These are phyloP conservation scores for Acronicta aceris DNA, from an alignment of 2,888 invertebrate genomes.

Conservation along the genomic window DNA sequence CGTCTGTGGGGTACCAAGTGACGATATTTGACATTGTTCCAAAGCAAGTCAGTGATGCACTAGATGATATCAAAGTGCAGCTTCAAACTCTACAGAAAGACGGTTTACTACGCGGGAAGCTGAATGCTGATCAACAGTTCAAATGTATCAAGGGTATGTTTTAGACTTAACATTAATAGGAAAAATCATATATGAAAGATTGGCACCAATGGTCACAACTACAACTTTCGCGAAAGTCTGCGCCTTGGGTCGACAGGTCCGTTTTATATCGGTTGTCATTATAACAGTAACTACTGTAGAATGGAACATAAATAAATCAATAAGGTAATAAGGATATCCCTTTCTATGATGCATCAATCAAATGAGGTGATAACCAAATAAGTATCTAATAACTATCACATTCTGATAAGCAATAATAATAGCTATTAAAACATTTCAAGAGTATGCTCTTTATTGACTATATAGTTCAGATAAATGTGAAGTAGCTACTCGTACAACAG, in stretches of 20 bases:
- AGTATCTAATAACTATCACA: neutral
- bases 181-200: too few species aligned
- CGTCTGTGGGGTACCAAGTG: conserved; percentile 97
- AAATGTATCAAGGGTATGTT: conserved; percentile 92
- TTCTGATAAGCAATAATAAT: neutral
- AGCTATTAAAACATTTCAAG: neutral
- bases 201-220: too few species aligned
- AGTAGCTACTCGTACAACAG: too few species aligned
- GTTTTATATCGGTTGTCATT: too few species aligned
- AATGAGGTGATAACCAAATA: conserved; percentile 14
- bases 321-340: too few species aligned
- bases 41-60: conserved; percentile 92
- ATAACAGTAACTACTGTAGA: too few species aligned
- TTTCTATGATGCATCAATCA: conserved; percentile 1
- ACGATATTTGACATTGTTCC: conserved; percentile 95
- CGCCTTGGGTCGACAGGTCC: too few species aligned
- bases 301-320: too few species aligned
- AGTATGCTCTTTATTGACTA: neutral
- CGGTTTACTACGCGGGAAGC: conserved; percentile 93
- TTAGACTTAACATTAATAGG: too few species aligned
- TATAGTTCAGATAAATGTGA: neutral
- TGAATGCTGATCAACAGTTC: conserved; percentile 93
- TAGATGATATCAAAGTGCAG: conserved; percentile 93
- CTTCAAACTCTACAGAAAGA: conserved; percentile 91
- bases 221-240: too few species aligned